phyloP scores from a whole-genome alignment of 2,797 vertebrate species.

The Zalophus californianus region DNA sequence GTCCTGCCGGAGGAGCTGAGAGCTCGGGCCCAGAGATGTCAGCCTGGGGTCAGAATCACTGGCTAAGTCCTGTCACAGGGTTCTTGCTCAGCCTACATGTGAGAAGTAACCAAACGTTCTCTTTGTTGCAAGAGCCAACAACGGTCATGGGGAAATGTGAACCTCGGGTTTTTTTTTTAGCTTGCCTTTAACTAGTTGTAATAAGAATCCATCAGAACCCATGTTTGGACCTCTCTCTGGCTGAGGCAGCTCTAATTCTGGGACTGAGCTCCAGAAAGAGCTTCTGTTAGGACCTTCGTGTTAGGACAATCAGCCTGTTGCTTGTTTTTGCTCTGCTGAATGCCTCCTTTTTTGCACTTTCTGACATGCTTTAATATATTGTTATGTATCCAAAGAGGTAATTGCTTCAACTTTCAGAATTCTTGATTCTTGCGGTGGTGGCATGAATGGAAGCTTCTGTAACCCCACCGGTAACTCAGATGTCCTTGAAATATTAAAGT shows the following conservation, averaged over 20 bases:
- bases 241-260: conserved; percentile 40
- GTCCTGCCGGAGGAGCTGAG: conserved; percentile 35
- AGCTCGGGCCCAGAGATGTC: neutral
- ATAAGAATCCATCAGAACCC: conserved; percentile 43
- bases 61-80: neutral
- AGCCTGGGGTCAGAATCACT: neutral
- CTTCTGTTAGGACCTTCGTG: neutral
- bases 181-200: conserved; percentile 62
- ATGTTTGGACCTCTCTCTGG: conserved; percentile 18
- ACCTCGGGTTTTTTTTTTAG: neutral
- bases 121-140: neutral
- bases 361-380: conserved; percentile 48
- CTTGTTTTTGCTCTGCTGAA: neutral
- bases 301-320: neutral
- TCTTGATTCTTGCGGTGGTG: conserved; percentile 29
- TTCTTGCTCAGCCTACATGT: neutral
- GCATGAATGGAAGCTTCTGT: conserved; percentile 40
- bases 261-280: conserved; percentile 20
- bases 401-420: conserved; percentile 46
- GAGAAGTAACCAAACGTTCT: neutral
- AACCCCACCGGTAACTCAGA: neutral
- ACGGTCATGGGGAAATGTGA: conserved; percentile 34
- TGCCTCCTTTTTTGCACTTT: conserved; percentile 49
- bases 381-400: conserved; percentile 40
- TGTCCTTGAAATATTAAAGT: conserved; percentile 47